These are phyloP conservation scores for Dendrolimus punctatus DNA, from an alignment of 1,140 invertebrate species.

Conservation along the genomic window DNA sequence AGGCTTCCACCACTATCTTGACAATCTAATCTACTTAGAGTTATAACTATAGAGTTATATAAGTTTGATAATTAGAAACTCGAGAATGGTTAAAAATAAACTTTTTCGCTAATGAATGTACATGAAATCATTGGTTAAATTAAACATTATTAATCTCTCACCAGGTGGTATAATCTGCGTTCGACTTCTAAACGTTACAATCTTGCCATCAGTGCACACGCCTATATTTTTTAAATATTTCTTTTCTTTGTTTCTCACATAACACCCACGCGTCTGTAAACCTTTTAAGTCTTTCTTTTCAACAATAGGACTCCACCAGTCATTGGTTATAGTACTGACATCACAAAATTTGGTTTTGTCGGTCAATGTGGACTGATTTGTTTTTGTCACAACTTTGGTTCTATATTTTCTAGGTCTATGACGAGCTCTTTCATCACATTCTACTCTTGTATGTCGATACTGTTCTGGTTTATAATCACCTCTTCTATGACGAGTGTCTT, in stretches of 20 bases:
- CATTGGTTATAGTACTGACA: slow-evolving; percentile 26
- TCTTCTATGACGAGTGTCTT: no score
- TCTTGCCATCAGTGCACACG: slow-evolving; percentile 10
- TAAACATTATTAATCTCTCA: slow-evolving; percentile 5
- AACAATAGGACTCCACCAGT: slow-evolving; percentile 45
- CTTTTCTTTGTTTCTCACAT: slow-evolving; percentile 1
- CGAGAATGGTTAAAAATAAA: no score
- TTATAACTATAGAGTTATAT: no score
- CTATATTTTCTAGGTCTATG: slow-evolving; percentile 42
- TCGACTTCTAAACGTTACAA: slow-evolving; percentile 22
- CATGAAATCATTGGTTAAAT: not conserved
- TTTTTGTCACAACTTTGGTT: slow-evolving; percentile 19
- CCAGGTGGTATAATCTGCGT: slow-evolving; percentile 21
- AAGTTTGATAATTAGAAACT: no score
- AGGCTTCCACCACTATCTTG: not conserved
- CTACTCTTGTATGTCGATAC: slow-evolving; percentile 5
- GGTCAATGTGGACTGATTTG: slow-evolving; percentile 22
- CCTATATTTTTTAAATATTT: slow-evolving; percentile 5
- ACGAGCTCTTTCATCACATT: slow-evolving; percentile 9
- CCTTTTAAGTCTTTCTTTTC: slow-evolving; percentile 11
- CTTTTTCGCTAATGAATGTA: no score
- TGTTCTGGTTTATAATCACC: no score
- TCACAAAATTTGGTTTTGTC: slow-evolving; percentile 19
- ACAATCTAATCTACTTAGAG: not conserved
- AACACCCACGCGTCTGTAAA: slow-evolving; percentile 7